Evolutionary conservation across 1,140 invertebrate species (phyloP), one percentile per base, ranked within the genome.

Genomic region (Penaeus chinensis): DNA sequence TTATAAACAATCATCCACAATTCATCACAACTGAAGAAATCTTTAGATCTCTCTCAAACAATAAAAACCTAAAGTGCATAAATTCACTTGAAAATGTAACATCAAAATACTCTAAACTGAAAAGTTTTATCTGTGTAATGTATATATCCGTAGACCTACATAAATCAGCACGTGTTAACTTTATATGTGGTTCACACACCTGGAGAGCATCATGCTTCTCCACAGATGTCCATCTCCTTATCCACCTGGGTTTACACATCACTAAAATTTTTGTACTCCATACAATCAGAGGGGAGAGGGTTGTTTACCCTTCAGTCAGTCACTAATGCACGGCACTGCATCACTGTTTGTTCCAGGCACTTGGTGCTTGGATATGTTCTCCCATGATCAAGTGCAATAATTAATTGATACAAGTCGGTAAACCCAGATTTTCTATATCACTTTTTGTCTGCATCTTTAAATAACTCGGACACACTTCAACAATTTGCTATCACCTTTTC

Each of bases 1-100:
- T 79, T 79, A 80, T 86, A 86, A 66, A 86, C 63, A 79, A 69
- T 85, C 84, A 85, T 77, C 84, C 84, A 85, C 22, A 85, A 86
- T 60, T 86, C 62, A 86, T 54, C 63, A 74, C 69, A 85, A 85
- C 27, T 54, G 65, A 71, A 83, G 63, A 83, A 71, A 65, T 69
- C 24, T 54, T 54, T 54, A 54, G 54, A 83, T 42, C n/a, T 83
- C 19, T 85, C 62, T 60, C 84, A 80, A 86, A 62, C 27, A 60
- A 71, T 79, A 79, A 86, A 80, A 69, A 37, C 62, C 47, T 79
- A 54, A 54, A 86, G 84, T 86, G 77, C 84, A 86, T 86, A 79
- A 86, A 85, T 65, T 86, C 77, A 80, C 54, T 54, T 80, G 71
- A 24, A 76, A 60, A 69, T 80, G 16, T 71, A 80, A 86, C 76